Base-by-base conservation (phyloP, 2,113 vertebrate genomes). In the Anhinga rufa region DNA sequence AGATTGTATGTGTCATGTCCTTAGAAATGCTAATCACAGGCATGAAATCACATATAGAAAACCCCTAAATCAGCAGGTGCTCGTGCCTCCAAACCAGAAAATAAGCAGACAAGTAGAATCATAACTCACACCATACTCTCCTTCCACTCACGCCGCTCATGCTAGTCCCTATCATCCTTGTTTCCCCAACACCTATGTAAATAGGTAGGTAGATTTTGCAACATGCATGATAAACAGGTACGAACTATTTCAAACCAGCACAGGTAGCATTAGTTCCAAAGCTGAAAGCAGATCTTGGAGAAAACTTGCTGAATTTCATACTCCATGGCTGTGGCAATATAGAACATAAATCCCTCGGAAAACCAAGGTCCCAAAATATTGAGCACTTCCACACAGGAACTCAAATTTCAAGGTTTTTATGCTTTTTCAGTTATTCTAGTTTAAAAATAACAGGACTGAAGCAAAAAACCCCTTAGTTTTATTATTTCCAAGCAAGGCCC, bases 21-120 rank as follows among this genome's bases (percentile, higher is more conserved):
- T 97, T 77, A 94, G 93, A 96, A 96, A 96, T 96, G 94, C 66
- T 96, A 96, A 96, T 96, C 96, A 80, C 78, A 88, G 79, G 90
- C 92, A 94, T 51, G 75, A 96, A 96, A 94, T 96, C 93, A 96
- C 85, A 38, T 12, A 79, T 2, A 95, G 88, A 96, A 96, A 96
- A 94, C 84, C 87, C 78, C 92, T 81, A 90, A 93, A 97, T 92
- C 94, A 95, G 90, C 87, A 93, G 93, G 95, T 93, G 92, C 91
- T 94, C 4, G 0, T 80, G 86, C 51, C 77, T 93, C 62, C 86
- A 84, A 94, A 97, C 92, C 95, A 97, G 91, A 93, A 93, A 82
- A 93, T 32, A 57, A 95, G 95, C 91, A 89, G 89, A 85, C 86
- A 60, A 93, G 92, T 62, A 92, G 92, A 93, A 94, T 92, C 92